Conservation (phyloP, 2,888 invertebrate species). For the Trichopoda pennipes region DNA sequence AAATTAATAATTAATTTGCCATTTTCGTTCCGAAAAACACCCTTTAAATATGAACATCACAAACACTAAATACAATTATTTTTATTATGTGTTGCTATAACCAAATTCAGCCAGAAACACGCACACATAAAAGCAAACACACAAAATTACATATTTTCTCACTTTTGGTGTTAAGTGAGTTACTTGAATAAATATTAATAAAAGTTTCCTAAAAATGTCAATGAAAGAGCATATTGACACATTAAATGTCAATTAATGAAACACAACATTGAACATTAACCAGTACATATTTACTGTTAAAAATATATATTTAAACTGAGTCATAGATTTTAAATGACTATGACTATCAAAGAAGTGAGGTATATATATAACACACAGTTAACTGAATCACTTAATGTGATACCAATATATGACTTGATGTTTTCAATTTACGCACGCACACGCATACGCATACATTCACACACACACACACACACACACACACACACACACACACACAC, state of each 20-base stretch:
- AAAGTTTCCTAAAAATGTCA: constrained; percentile 58
- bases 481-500: no score
- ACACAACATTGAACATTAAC: constrained; percentile 23
- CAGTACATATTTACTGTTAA: not conserved
- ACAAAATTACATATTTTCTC: no score
- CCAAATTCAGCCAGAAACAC: not conserved
- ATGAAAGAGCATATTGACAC: constrained; percentile 51
- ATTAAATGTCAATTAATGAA: constrained; percentile 66
- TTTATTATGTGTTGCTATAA: constrained; percentile 32
- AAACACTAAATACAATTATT: not conserved
- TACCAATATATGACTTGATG: not conserved
- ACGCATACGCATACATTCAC: no score
- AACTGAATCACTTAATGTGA: constrained; percentile 34
- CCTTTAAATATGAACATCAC: not conserved
- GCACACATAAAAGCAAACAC: not conserved
- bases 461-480: no score
- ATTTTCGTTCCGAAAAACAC: no score
- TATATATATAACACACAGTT: constrained; percentile 36
- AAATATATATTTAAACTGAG: not conserved
- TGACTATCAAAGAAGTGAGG: constrained; percentile 10
- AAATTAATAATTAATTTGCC: no score
- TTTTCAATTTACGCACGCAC: no score
- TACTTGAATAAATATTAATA: constrained; percentile 51
- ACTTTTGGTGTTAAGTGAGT: constrained; percentile 37
- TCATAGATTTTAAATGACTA: constrained; percentile 56